These are phyloP conservation scores for Tauraco erythrolophus DNA, from an alignment of 2,113 vertebrate genomes.

Conservation along the genomic window DNA sequence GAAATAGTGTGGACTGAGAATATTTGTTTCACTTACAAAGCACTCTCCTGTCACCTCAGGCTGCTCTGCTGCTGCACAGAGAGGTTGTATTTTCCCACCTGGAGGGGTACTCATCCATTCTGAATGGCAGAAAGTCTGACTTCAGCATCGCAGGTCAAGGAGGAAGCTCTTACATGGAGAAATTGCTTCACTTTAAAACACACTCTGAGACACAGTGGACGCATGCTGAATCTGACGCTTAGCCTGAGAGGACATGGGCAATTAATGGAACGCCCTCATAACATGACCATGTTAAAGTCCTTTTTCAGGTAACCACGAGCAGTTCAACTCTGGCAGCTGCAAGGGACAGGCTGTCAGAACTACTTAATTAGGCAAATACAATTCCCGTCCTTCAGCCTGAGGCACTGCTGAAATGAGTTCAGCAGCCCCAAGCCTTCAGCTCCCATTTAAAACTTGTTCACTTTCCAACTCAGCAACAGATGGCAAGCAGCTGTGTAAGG, in stretches of 20 bases:
- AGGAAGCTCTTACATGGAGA: neutral
- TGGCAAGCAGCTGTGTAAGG: neutral
- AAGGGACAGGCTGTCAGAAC: neutral
- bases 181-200: neutral
- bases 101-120: neutral
- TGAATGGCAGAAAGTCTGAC: neutral
- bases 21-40: neutral
- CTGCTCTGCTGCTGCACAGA: neutral
- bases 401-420: neutral
- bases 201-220: rapidly evolving
- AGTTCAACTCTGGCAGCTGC: neutral
- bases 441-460: neutral
- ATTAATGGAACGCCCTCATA: neutral
- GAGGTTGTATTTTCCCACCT: neutral
- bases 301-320: neutral
- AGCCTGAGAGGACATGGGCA: neutral
- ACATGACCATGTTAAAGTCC: rapidly evolving
- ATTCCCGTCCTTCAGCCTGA: neutral
- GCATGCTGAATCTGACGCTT: neutral
- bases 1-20: neutral
- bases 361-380: neutral
- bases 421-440: neutral
- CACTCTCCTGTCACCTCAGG: neutral
- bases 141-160: neutral
- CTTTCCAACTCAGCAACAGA: neutral